phyloP scores from a whole-genome alignment of 2,797 vertebrate species.

The Bradypus variegatus region DNA sequence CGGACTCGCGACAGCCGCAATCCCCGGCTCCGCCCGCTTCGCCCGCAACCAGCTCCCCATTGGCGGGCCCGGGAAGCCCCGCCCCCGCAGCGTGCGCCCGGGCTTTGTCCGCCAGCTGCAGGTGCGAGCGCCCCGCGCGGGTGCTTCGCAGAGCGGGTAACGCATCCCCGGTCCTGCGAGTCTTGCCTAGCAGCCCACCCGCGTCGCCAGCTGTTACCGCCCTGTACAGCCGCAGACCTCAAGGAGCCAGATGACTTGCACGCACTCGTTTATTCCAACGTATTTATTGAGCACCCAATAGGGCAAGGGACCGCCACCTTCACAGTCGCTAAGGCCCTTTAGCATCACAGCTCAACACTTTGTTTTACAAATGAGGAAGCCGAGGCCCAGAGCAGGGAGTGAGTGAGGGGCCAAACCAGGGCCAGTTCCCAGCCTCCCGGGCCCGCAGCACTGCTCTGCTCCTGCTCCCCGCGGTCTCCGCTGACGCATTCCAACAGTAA shows the following conservation, averaged over 20 bases:
- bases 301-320: not conserved
- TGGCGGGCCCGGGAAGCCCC: not conserved
- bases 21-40: not conserved
- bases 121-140: not conserved
- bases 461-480: not conserved
- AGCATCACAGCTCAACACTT: not conserved
- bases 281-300: constrained; percentile 37
- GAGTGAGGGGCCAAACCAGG: not conserved
- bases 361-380: not conserved
- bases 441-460: not conserved
- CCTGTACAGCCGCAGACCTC: too few species aligned
- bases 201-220: not conserved
- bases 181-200: fast-evolving
- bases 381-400: not conserved
- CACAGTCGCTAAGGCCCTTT: not conserved
- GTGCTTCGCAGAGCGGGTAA: too few species aligned
- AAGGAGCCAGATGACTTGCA: not conserved
- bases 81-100: fast-evolving
- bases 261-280: not conserved
- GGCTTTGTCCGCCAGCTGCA: fast-evolving
- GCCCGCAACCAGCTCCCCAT: not conserved
- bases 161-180: fast-evolving
- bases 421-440: not conserved
- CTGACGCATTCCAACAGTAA: not conserved
- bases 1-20: not conserved